Evolutionary conservation across 2,888 invertebrate genomes (phyloP).

Genomic region (Stenotaenia linearis): DNA sequence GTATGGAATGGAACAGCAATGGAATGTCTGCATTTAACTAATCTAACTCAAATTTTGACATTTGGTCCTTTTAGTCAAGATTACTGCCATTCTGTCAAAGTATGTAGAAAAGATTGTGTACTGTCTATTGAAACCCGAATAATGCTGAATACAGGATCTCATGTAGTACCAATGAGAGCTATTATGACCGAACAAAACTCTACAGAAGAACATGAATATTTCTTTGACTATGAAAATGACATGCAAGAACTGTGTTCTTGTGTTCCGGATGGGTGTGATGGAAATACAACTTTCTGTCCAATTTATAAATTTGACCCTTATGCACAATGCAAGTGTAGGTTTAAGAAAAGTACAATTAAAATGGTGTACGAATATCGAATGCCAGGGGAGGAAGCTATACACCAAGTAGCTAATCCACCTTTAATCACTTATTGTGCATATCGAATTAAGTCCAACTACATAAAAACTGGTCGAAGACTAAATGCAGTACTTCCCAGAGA

Average conservation of each 20-base stretch:
- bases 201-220: too few relatives aligned
- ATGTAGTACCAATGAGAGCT: too few relatives aligned
- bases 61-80: too few relatives aligned
- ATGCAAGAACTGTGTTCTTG: background rate
- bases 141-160: too few relatives aligned
- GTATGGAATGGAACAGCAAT: too few relatives aligned
- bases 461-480: background rate
- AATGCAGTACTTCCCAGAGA: background rate
- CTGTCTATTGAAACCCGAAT: too few relatives aligned
- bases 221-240: background rate
- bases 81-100: too few relatives aligned
- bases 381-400: background rate
- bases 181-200: too few relatives aligned
- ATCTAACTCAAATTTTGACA: too few relatives aligned
- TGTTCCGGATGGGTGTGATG: background rate
- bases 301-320: background rate
- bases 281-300: background rate
- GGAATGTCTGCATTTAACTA: too few relatives aligned
- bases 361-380: background rate
- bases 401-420: background rate
- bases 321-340: background rate
- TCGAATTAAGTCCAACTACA: background rate
- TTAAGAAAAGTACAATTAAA: background rate
- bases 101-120: too few relatives aligned
- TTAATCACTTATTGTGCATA: background rate